phyloP scores from a whole-genome alignment of 2,113 vertebrate species.

The Dasypus novemcinctus region DNA sequence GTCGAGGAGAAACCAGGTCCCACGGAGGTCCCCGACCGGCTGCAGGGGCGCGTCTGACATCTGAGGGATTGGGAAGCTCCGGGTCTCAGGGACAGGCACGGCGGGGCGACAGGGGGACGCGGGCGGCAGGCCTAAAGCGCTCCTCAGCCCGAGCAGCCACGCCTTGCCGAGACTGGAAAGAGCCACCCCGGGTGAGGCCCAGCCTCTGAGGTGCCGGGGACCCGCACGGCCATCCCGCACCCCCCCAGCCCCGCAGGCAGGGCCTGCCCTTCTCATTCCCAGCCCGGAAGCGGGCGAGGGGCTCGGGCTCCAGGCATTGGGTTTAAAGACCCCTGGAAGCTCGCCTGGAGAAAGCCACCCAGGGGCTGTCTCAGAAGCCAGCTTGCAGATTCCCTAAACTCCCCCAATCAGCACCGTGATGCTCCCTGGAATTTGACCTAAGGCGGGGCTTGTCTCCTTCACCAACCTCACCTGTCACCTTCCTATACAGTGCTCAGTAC shows the following conservation, averaged over 20 bases:
- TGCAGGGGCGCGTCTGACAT: not conserved
- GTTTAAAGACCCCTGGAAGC: too few relatives aligned
- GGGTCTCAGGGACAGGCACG: not conserved
- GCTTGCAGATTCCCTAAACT: not conserved
- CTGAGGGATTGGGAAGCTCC: accelerated
- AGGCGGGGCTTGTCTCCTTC: not conserved
- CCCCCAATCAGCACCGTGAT: not conserved
- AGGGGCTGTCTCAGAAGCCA: not conserved
- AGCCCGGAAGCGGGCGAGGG: not conserved
- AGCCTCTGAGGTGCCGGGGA: not conserved
- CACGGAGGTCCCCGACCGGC: not conserved
- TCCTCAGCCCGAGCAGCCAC: too few relatives aligned
- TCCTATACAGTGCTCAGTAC: too few relatives aligned
- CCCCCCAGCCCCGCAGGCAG: not conserved
- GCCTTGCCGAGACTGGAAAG: too few relatives aligned
- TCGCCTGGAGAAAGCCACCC: not conserved
- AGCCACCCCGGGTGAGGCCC: not conserved
- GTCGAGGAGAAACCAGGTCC: not conserved
- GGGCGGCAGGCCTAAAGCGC: too few relatives aligned
- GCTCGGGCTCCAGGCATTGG: not conserved
- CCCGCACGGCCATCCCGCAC: accelerated
- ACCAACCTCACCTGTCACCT: too few relatives aligned
- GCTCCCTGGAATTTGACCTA: not conserved
- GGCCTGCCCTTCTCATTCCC: not conserved
- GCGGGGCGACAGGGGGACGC: not conserved